A percentile compares a stretch with the other conserved stretches of the same genome.
phyloP scores from a whole-genome alignment of 1,140 invertebrate genomes.

The Dendroctonus ponderosae region DNA sequence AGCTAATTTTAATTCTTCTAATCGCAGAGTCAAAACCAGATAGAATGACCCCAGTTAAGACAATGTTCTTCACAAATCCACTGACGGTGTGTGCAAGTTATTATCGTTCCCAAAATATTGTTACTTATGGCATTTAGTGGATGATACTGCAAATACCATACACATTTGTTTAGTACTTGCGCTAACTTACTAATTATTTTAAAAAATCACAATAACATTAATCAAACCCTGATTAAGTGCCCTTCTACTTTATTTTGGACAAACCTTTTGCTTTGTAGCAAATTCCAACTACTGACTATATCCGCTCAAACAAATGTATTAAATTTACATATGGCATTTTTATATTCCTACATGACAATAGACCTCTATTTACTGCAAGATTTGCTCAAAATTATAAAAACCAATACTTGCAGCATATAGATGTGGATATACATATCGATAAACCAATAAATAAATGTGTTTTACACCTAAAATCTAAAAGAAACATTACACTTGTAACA shows the following conservation, averaged over 20 bases:
- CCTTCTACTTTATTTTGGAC: neutral
- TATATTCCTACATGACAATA: too few species aligned
- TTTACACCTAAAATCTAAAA: slow-evolving; percentile 18
- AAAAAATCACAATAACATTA: slow-evolving; percentile 26
- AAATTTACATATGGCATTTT: too few species aligned
- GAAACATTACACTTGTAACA: slow-evolving; percentile 18
- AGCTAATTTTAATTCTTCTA: neutral
- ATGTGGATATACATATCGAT: neutral
- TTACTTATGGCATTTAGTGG: slow-evolving; percentile 12
- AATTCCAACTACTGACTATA: slow-evolving; percentile 14
- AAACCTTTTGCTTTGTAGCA: neutral
- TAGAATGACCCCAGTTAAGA: slow-evolving; percentile 1
- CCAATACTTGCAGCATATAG: too few species aligned
- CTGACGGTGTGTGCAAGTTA: neutral
- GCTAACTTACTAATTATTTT: slow-evolving; percentile 15
- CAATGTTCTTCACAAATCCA: neutral
- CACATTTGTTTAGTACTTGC: slow-evolving; percentile 22
- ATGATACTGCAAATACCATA: slow-evolving; percentile 5
- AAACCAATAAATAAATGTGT: slow-evolving; percentile 22
- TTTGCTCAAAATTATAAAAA: too few species aligned
- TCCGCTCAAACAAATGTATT: neutral
- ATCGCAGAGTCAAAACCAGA: neutral
- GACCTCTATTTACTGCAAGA: too few species aligned
- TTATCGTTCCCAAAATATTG: slow-evolving; percentile 4
- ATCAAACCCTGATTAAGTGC: slow-evolving; percentile 26